Conservation (phyloP, 1,140 invertebrate species). For the Bacillus rossius region DNA sequence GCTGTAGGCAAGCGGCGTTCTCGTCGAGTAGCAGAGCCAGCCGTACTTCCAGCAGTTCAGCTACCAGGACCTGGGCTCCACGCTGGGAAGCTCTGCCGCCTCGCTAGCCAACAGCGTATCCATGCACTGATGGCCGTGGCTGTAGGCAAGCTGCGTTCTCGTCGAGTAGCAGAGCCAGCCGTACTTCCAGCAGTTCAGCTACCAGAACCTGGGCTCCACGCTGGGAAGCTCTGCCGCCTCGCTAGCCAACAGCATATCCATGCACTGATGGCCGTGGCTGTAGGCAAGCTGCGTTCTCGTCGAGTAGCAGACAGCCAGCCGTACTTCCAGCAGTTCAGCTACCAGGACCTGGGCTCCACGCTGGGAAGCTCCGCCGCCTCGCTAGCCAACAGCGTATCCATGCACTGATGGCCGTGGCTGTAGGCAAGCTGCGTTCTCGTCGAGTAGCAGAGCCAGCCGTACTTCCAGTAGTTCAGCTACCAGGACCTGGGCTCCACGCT, state of each 20-base stretch:
- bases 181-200: slow-evolving; percentile 42
- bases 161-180: too few species aligned
- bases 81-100: slow-evolving; percentile 12
- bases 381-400: slow-evolving; percentile 13
- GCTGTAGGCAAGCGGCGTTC: neutral
- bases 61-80: slow-evolving; percentile 50
- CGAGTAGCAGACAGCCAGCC: too few species aligned
- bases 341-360: slow-evolving; percentile 45
- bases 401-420: slow-evolving; percentile 8
- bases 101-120: slow-evolving; percentile 13
- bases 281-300: too few species aligned
- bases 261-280: slow-evolving; percentile 9
- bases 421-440: too few species aligned
- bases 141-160: neutral
- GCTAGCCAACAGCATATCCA: slow-evolving; percentile 14
- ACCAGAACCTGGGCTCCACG: slow-evolving; percentile 45
- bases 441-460: slow-evolving; percentile 56
- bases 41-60: slow-evolving; percentile 34
- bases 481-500: slow-evolving; percentile 41
- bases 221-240: slow-evolving; percentile 9
- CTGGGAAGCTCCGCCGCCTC: slow-evolving; percentile 8
- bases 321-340: slow-evolving; percentile 41
- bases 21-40: too few species aligned
- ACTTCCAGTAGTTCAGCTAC: slow-evolving; percentile 75
- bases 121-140: slow-evolving; percentile 11